These are phyloP conservation scores for Melanotaenia pygmaea DNA, from an alignment of 2,797 vertebrate species.

Conservation along the genomic window DNA sequence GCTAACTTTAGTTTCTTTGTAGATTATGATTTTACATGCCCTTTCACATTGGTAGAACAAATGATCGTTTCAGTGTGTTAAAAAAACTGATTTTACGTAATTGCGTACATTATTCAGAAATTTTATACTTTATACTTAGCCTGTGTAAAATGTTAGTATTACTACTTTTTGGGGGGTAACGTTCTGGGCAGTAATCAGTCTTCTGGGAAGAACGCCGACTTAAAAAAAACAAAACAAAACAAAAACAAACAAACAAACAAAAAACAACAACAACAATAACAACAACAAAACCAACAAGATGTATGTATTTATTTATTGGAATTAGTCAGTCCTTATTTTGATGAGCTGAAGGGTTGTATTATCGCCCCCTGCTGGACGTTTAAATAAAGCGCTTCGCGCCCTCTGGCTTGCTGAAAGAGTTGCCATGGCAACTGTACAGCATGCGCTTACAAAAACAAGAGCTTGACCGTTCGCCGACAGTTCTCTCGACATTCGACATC, in stretches of 20 bases:
- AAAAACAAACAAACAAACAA: too few species aligned
- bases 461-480: conserved; percentile 68
- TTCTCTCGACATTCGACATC: conserved; percentile 79
- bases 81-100: neutral
- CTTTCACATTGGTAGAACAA: neutral
- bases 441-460: conserved; percentile 73
- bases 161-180: too few species aligned
- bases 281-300: too few species aligned
- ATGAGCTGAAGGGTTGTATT: neutral
- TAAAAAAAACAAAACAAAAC: too few species aligned
- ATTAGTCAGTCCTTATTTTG: neutral
- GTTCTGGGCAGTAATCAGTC: too few species aligned
- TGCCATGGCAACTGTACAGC: conserved; percentile 78
- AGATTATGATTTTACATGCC: neutral
- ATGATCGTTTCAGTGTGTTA: too few species aligned
- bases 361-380: conserved; percentile 53
- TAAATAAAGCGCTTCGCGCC: neutral
- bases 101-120: neutral
- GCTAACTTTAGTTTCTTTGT: too few species aligned
- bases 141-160: too few species aligned
- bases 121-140: neutral
- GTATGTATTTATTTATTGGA: neutral
- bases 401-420: conserved; percentile 46
- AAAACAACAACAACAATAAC: too few species aligned
- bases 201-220: too few species aligned